These are phyloP conservation scores for Trichogramma pretiosum DNA, from an alignment of 1,140 invertebrate genomes.

Conservation along the genomic window DNA sequence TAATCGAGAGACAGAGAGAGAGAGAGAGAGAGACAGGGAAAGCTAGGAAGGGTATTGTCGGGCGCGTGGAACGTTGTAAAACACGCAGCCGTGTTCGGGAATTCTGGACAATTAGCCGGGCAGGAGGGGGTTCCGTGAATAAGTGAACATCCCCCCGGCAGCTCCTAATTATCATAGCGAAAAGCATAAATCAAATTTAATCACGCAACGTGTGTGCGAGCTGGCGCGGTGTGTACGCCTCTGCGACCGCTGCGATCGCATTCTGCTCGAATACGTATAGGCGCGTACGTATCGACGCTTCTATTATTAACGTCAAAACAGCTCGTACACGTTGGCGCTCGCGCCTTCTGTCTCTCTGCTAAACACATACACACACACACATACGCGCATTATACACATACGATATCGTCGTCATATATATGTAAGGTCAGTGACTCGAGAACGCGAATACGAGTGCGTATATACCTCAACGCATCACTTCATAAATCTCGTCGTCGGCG, in stretches of 20 bases:
- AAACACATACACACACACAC: neutral
- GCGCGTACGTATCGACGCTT: neutral
- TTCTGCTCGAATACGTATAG: neutral
- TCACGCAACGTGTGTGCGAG: neutral
- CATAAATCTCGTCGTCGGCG: constrained; percentile 7
- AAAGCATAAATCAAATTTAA: neutral
- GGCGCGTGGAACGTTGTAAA: no score
- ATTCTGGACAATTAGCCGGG: no score
- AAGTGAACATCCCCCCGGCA: no score
- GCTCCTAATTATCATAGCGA: no score
- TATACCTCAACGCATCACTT: constrained; percentile 7
- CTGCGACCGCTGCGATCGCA: neutral
- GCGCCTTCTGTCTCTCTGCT: no score
- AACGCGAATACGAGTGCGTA: no score
- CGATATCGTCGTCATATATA: neutral
- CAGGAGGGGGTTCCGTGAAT: no score
- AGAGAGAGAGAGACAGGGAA: no score
- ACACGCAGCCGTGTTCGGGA: no score
- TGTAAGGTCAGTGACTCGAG: constrained; percentile 8
- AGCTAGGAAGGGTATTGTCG: no score
- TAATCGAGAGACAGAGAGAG: no score
- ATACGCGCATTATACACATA: constrained; percentile 1
- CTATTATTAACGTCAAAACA: constrained; percentile 8
- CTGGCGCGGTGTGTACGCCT: neutral
- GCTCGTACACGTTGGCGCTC: neutral